phyloP scores from a whole-genome alignment of 2,113 vertebrate genomes.

The Tetrao urogallus region DNA sequence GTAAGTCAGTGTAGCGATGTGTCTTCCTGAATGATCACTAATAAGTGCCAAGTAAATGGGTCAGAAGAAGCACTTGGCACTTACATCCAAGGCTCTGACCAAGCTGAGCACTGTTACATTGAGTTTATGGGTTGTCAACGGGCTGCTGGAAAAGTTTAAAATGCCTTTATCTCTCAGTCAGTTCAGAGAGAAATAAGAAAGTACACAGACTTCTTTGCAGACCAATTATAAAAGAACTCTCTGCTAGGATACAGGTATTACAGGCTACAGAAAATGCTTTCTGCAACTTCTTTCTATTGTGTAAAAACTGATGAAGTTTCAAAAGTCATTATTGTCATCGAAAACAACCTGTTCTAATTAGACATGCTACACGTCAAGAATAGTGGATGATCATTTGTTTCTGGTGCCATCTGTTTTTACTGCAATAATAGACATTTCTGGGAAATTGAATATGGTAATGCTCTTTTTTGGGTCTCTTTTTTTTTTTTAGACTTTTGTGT shows the following conservation, averaged over 20 bases:
- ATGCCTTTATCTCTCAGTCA: not conserved
- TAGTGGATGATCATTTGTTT: slow-evolving; percentile 37
- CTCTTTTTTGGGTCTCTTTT: not conserved
- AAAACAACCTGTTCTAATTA: slow-evolving; percentile 63
- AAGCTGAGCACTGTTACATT: fast-evolving
- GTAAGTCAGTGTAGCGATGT: not conserved
- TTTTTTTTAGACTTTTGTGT: not conserved
- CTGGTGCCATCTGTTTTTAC: slow-evolving; percentile 61
- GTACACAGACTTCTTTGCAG: not conserved
- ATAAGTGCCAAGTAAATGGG: not conserved
- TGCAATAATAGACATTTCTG: slow-evolving; percentile 24
- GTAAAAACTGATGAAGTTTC: slow-evolving; percentile 32
- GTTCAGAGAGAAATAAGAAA: not conserved
- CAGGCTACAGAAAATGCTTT: not conserved
- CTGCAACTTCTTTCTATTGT: slow-evolving; percentile 26
- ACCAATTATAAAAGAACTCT: not conserved
- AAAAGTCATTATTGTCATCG: slow-evolving; percentile 32
- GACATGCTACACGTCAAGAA: not conserved
- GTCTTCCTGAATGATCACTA: not conserved
- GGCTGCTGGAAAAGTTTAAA: not conserved
- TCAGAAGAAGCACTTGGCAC: not conserved
- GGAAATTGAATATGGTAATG: slow-evolving; percentile 64
- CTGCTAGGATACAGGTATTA: not conserved
- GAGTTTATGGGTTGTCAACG: fast-evolving
- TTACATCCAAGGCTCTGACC: not conserved